Conservation (phyloP, 1,140 invertebrate species). For the Cydia amplana region DNA sequence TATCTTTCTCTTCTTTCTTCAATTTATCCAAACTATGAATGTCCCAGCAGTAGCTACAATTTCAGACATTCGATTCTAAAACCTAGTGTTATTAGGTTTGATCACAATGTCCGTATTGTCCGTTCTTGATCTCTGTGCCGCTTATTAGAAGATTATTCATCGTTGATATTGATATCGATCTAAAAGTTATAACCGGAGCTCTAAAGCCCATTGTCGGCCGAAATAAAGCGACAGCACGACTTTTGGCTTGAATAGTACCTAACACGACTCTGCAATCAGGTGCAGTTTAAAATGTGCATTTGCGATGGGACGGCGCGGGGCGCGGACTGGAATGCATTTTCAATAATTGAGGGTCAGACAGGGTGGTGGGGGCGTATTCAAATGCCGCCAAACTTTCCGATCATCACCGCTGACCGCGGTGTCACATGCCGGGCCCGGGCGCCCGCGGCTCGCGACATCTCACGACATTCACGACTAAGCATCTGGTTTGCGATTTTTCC, state of each 20-base stretch:
- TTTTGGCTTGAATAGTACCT: slow-evolving; percentile 66
- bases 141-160: slow-evolving; percentile 7
- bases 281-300: slow-evolving; percentile 79
- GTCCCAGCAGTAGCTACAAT: too few relatives aligned
- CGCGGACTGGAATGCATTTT: slow-evolving; percentile 76
- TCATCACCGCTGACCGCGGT: slow-evolving; percentile 52
- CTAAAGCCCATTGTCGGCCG: slow-evolving; percentile 52
- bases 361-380: slow-evolving; percentile 70
- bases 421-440: slow-evolving; percentile 31
- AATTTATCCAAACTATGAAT: too few relatives aligned
- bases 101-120: background rate
- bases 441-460: slow-evolving; percentile 3
- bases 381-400: slow-evolving; percentile 70
- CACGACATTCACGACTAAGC: background rate
- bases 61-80: too few relatives aligned
- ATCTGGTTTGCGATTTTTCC: background rate
- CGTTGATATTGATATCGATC: slow-evolving; percentile 4
- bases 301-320: slow-evolving; percentile 68
- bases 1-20: background rate
- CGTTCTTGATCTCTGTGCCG: background rate
- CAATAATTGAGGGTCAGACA: slow-evolving; percentile 78
- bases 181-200: slow-evolving; percentile 36
- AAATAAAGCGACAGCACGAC: slow-evolving; percentile 67
- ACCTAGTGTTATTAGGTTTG: too few relatives aligned
- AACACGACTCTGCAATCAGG: slow-evolving; percentile 76